A percentile compares a stretch with the other conserved stretches of the same genome.
Conservation (phyloP, 2,797 vertebrate species). For the Diceros bicornis region DNA sequence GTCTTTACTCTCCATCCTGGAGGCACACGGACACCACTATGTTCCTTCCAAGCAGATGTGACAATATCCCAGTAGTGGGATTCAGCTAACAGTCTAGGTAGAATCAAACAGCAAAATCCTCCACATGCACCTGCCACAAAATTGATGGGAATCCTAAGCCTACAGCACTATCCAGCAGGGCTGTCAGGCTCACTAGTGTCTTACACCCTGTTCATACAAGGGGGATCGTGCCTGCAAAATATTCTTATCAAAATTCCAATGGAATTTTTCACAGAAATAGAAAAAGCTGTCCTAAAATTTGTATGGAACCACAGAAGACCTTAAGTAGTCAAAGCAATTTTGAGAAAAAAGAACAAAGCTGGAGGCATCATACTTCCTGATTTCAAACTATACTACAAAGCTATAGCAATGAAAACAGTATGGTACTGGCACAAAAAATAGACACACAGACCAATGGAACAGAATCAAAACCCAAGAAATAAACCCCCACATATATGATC, state of each 20-base stretch:
- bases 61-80: background rate
- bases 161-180: background rate
- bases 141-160: background rate
- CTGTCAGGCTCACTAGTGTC: background rate
- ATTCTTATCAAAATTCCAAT: background rate
- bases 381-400: background rate
- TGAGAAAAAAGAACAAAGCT: background rate
- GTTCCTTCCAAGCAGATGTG: background rate
- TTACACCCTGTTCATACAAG: background rate
- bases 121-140: background rate
- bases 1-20: background rate
- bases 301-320: background rate
- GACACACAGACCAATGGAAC: background rate
- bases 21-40: rapidly evolving
- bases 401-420: background rate
- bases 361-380: background rate
- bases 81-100: background rate
- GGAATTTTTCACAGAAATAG: background rate
- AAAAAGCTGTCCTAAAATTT: background rate
- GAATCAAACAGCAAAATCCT: background rate
- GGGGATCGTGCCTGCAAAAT: rapidly evolving
- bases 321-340: background rate
- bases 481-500: background rate
- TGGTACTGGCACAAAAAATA: background rate
- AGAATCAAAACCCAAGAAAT: slow-evolving; percentile 24